phyloP scores from a whole-genome alignment of 2,888 invertebrate species.

The Leptinotarsa rubiginosa region DNA sequence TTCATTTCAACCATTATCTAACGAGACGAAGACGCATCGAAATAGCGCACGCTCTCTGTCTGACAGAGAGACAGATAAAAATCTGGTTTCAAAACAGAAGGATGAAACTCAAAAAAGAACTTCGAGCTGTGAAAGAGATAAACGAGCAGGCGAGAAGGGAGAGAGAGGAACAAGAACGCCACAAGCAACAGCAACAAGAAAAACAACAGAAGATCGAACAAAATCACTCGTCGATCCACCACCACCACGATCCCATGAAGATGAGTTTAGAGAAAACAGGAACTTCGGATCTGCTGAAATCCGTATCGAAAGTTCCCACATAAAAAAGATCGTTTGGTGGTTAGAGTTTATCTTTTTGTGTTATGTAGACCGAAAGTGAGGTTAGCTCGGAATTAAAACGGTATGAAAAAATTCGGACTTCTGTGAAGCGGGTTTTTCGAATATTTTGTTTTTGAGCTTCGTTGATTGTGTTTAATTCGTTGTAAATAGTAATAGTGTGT shows the following conservation, averaged over 20 bases:
- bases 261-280: constrained; percentile 78
- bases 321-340: constrained; percentile 66
- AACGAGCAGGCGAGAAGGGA: constrained; percentile 93
- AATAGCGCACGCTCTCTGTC: constrained; percentile 94
- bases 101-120: constrained; percentile 96
- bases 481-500: constrained; percentile 64
- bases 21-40: constrained; percentile 96
- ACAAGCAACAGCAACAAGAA: constrained; percentile 90
- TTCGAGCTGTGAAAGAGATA: constrained; percentile 93
- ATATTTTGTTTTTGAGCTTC: constrained; percentile 48
- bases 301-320: constrained; percentile 82
- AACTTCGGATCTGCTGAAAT: constrained; percentile 80
- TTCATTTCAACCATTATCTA: constrained; percentile 97
- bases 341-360: constrained; percentile 40
- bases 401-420: constrained; percentile 42
- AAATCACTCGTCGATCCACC: constrained; percentile 71
- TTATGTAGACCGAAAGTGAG: constrained; percentile 41
- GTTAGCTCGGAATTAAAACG: constrained; percentile 38
- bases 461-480: constrained; percentile 58
- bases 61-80: constrained; percentile 96
- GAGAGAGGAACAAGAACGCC: constrained; percentile 89
- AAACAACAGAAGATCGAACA: constrained; percentile 84
- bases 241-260: constrained; percentile 80
- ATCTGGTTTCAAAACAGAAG: constrained; percentile 97
- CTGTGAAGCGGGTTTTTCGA: constrained; percentile 41